Percentiles rank a stretch among this genome's conserved stretches.
These are phyloP conservation scores for Gyrodactylus salaris DNA, from an alignment of 1,140 invertebrate species.

Conservation along the genomic window DNA sequence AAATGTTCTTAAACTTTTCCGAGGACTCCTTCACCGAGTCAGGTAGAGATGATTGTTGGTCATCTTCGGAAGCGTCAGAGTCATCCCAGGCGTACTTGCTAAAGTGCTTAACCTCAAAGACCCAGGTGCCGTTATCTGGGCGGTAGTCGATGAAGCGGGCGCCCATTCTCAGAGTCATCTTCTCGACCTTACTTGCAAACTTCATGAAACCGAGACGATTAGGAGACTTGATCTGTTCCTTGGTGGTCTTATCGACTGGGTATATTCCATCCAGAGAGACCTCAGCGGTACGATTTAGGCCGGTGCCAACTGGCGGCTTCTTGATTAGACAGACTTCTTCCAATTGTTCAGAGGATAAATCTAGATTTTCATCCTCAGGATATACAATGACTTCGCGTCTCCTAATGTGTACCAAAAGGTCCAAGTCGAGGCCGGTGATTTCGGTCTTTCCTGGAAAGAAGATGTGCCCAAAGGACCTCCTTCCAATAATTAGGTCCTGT, in stretches of 20 bases:
- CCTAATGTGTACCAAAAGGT: slow-evolving; percentile 36
- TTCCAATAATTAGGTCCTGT: slow-evolving; percentile 54
- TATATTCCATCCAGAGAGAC: slow-evolving; percentile 65
- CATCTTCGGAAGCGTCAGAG: neutral
- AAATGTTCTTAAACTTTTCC: neutral
- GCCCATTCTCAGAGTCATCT: slow-evolving; percentile 44
- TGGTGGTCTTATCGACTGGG: slow-evolving; percentile 50
- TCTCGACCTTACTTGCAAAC: slow-evolving; percentile 48
- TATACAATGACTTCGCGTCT: slow-evolving; percentile 32
- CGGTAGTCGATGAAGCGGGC: slow-evolving; percentile 70
- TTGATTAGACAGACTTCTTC: slow-evolving; percentile 10
- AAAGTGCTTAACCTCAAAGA: slow-evolving; percentile 28
- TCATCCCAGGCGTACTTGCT: neutral
- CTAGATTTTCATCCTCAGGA: slow-evolving; percentile 25
- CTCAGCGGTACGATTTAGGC: slow-evolving; percentile 57
- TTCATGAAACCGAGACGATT: slow-evolving; percentile 40
- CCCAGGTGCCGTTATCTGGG: slow-evolving; percentile 76
- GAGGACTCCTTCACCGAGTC: neutral
- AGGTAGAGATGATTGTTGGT: neutral
- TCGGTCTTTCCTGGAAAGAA: slow-evolving; percentile 44
- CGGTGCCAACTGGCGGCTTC: slow-evolving; percentile 42
- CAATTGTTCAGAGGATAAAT: neutral
- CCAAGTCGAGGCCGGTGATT: slow-evolving; percentile 51
- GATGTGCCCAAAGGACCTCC: slow-evolving; percentile 60
- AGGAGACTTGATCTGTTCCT: slow-evolving; percentile 39